These are phyloP conservation scores for Lycorma delicatula DNA, from an alignment of 1,140 invertebrate genomes.

Conservation along the genomic window DNA sequence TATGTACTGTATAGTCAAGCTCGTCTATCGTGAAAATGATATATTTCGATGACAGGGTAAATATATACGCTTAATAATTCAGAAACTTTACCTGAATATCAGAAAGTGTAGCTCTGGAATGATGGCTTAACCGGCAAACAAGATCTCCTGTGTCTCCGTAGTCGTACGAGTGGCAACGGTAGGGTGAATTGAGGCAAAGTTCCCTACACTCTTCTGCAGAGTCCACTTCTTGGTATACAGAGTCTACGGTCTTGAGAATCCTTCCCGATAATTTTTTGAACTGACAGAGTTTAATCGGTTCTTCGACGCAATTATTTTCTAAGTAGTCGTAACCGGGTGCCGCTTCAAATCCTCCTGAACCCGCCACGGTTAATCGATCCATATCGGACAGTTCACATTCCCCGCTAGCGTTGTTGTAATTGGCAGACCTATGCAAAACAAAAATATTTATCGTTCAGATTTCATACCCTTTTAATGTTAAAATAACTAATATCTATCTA, in stretches of 20 bases:
- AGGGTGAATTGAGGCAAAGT: conserved; percentile 76
- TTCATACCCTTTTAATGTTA: too few relatives aligned
- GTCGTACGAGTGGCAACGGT: conserved; percentile 80
- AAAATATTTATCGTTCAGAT: too few relatives aligned
- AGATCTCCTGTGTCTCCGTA: conserved; percentile 86
- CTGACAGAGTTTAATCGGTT: conserved; percentile 83
- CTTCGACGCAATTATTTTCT: conserved; percentile 84
- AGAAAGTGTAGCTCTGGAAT: conserved; percentile 75
- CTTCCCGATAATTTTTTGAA: conserved; percentile 80
- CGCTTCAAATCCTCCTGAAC: conserved; percentile 60
- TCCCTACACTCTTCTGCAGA: conserved; percentile 79
- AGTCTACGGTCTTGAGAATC: conserved; percentile 88
- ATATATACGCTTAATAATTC: background rate
- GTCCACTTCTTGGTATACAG: conserved; percentile 81
- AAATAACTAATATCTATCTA: too few relatives aligned
- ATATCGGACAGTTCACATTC: conserved; percentile 81
- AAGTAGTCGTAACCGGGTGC: conserved; percentile 61
- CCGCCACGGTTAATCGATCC: conserved; percentile 78
- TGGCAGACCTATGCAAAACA: conserved; percentile 64
- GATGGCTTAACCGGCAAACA: conserved; percentile 85
- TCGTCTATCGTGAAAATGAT: too few relatives aligned
- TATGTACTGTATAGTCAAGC: too few relatives aligned
- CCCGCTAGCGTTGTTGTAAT: conserved; percentile 75
- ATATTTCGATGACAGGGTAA: too few relatives aligned
- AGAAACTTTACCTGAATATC: conserved; percentile 64